Conservation (phyloP, 2,797 vertebrate species). For the Melopsittacus undulatus region DNA sequence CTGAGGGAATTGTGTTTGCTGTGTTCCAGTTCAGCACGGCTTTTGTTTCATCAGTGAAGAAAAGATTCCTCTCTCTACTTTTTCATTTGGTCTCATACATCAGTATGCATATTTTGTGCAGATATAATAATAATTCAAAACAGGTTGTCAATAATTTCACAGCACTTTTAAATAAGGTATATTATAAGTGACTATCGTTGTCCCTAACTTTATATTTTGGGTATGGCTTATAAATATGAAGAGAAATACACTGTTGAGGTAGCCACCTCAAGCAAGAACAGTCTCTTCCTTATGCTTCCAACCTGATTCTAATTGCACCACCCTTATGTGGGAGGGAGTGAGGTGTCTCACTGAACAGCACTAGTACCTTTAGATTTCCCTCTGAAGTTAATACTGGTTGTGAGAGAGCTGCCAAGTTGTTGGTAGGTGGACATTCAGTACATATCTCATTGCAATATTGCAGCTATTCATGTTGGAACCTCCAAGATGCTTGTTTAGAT, state of each 20-base stretch:
- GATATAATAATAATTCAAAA: not conserved
- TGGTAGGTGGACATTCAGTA: not conserved
- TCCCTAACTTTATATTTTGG: not conserved
- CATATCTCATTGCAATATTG: not conserved
- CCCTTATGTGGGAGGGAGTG: not conserved
- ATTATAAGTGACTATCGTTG: not conserved
- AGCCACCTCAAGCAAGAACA: not conserved
- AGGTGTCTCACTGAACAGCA: not conserved
- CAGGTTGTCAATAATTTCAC: not conserved
- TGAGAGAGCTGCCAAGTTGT: not conserved
- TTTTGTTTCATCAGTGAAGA: not conserved
- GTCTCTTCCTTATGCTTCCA: not conserved
- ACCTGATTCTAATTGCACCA: not conserved
- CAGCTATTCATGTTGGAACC: not conserved
- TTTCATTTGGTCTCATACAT: not conserved
- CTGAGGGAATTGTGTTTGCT: not conserved
- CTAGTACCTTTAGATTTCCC: not conserved
- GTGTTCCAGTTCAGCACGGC: not conserved
- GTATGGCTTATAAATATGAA: not conserved
- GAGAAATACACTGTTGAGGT: not conserved
- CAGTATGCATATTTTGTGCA: not conserved
- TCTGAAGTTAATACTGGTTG: not conserved
- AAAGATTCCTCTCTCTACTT: not conserved
- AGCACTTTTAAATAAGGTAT: not conserved
- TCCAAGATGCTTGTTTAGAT: slow-evolving; percentile 83